phyloP scores from a whole-genome alignment of 1,140 invertebrate species.

The Bombyx mandarina region DNA sequence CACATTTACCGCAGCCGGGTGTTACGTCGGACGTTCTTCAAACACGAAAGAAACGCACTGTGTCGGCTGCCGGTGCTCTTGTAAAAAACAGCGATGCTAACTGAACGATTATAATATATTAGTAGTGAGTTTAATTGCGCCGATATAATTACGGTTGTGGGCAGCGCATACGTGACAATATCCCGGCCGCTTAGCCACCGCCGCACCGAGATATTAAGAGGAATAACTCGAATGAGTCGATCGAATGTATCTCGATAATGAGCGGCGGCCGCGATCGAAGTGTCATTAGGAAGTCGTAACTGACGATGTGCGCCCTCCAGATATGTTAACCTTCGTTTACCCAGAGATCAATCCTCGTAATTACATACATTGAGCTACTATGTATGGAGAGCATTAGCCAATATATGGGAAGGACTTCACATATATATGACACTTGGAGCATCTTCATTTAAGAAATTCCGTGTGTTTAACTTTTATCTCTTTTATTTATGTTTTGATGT shows the following conservation, averaged over 20 bases:
- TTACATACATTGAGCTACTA: constrained; percentile 20
- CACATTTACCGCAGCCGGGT: constrained; percentile 22
- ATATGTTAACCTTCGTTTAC: constrained; percentile 45
- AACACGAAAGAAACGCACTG: constrained; percentile 38
- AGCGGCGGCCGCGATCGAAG: constrained; percentile 56
- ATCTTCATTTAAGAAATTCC: no score
- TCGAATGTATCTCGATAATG: constrained; percentile 66
- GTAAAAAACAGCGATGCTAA: constrained; percentile 59
- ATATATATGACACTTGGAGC: no score
- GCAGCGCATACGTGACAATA: constrained; percentile 62
- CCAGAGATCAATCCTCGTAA: constrained; percentile 44
- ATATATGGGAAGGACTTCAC: no score
- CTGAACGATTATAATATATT: constrained; percentile 70
- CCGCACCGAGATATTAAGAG: constrained; percentile 58
- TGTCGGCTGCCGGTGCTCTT: constrained; percentile 42
- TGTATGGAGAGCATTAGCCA: neutral
- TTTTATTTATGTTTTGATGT: no score
- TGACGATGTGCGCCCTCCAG: constrained; percentile 48
- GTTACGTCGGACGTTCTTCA: constrained; percentile 34
- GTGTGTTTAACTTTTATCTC: no score
- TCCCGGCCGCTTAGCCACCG: constrained; percentile 49
- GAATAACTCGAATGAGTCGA: constrained; percentile 61
- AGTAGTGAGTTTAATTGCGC: constrained; percentile 60
- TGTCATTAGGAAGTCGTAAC: constrained; percentile 68
- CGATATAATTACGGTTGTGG: constrained; percentile 64